Percentiles rank a stretch among this genome's conserved stretches.
These are phyloP conservation scores for Tetragnatha montana DNA, from an alignment of 2,888 invertebrate genomes.

Conservation along the genomic window DNA sequence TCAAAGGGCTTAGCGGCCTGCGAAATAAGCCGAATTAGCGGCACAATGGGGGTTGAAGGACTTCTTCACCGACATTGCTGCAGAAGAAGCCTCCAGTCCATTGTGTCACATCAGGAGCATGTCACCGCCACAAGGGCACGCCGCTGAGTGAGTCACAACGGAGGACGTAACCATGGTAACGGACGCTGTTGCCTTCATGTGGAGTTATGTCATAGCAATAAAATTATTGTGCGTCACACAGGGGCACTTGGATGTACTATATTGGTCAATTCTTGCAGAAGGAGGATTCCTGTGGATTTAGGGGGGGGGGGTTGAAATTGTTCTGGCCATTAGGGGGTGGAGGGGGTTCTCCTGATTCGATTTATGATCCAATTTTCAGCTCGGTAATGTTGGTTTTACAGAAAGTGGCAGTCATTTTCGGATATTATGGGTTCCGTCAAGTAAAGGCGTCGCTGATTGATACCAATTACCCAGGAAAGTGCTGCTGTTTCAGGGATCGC, in stretches of 20 bases:
- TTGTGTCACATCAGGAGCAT: slow-evolving; percentile 33
- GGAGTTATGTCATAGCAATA: neutral
- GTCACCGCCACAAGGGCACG: slow-evolving; percentile 38
- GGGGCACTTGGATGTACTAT: neutral
- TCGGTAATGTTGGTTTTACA: too few relatives aligned
- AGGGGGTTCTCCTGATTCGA: too few relatives aligned
- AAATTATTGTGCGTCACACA: neutral
- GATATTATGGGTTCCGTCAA: too few relatives aligned
- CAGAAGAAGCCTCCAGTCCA: neutral
- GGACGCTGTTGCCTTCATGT: slow-evolving; percentile 32
- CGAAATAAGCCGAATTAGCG: neutral
- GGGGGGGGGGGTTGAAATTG: too few relatives aligned
- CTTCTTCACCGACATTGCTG: neutral
- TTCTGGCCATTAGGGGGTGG: too few relatives aligned
- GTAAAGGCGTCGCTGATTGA: too few relatives aligned
- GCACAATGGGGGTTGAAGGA: slow-evolving; percentile 33
- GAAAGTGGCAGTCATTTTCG: too few relatives aligned
- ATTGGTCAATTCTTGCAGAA: neutral
- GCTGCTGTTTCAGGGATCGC: too few relatives aligned
- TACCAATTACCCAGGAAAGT: too few relatives aligned
- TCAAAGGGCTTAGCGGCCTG: neutral
- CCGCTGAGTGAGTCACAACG: slow-evolving; percentile 51
- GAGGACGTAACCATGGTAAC: slow-evolving; percentile 37
- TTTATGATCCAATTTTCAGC: too few relatives aligned
- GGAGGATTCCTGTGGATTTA: neutral